These are phyloP conservation scores for Zeus faber DNA, from an alignment of 2,113 vertebrate genomes.

Conservation along the genomic window DNA sequence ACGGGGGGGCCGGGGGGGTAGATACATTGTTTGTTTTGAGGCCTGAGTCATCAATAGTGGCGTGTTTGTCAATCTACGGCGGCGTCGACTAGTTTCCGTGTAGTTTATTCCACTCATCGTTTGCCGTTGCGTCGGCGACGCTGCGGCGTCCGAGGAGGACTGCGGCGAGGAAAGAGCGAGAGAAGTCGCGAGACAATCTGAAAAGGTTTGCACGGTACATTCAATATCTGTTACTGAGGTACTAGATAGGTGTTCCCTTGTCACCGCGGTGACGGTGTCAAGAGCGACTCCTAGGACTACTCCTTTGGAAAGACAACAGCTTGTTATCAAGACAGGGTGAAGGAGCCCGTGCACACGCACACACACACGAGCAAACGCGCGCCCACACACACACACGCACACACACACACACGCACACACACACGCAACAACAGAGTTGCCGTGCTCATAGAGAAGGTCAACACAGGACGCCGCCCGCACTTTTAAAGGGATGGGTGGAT, in stretches of 20 bases:
- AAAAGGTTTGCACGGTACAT: conserved; percentile 80
- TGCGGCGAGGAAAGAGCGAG: no score
- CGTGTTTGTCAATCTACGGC: no score
- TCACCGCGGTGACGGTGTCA: conserved; percentile 71
- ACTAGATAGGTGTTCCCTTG: conserved; percentile 78
- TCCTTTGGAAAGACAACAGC: conserved; percentile 71
- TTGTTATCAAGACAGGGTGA: conserved; percentile 51
- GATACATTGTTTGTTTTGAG: conserved; percentile 42
- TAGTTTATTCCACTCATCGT: no score
- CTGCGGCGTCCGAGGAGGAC: no score
- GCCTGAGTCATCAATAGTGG: conserved; percentile 59
- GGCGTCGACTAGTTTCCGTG: no score
- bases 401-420: not conserved
- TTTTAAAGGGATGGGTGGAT: conserved; percentile 45
- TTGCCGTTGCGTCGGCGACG: no score
- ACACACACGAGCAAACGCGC: not conserved
- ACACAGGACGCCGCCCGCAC: conserved; percentile 41
- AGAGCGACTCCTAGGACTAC: conserved; percentile 67
- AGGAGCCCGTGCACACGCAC: conserved; percentile 8
- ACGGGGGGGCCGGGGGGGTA: no score
- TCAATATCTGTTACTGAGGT: conserved; percentile 87
- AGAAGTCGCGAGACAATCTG: conserved; percentile 77
- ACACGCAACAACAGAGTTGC: not conserved
- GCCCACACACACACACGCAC: conserved; percentile 7
- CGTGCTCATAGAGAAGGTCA: no score